Evolutionary conservation across 1,140 invertebrate species (phyloP).

Genomic region (Atta cephalotes): DNA sequence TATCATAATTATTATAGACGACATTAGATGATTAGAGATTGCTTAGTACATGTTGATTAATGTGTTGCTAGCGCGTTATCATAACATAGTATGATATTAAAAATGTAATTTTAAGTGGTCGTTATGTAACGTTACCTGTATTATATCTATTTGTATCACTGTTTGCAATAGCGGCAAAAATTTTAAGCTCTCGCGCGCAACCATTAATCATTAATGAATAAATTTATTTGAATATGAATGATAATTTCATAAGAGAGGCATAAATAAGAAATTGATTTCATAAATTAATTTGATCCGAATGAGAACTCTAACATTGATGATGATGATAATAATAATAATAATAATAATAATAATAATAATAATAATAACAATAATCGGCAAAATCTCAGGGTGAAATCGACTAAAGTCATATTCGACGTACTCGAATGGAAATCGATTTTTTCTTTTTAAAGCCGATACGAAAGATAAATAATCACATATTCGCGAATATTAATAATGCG

Average conservation of each 20-base stretch:
- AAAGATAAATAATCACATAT: not conserved
- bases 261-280: not conserved
- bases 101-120: slow-evolving; percentile 27
- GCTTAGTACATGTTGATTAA: not conserved
- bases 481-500: not conserved
- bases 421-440: not conserved
- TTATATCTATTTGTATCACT: slow-evolving; percentile 5
- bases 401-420: not conserved
- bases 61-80: not conserved
- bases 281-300: not conserved
- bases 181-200: slow-evolving; percentile 26
- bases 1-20: not conserved
- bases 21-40: slow-evolving; percentile 23
- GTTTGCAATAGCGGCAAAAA: not conserved
- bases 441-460: not conserved
- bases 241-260: not conserved
- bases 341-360: not conserved
- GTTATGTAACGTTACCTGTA: not conserved
- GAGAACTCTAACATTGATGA: not conserved
- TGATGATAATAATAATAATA: not conserved
- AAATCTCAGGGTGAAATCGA: not conserved
- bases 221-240: not conserved
- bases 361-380: not conserved
- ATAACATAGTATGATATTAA: slow-evolving; percentile 8
- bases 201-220: not conserved